Percentiles rank a stretch among this genome's conserved stretches.
phyloP scores from a whole-genome alignment of 64 coral and sea anemone genomes.

The Actinia tenebrosa region DNA sequence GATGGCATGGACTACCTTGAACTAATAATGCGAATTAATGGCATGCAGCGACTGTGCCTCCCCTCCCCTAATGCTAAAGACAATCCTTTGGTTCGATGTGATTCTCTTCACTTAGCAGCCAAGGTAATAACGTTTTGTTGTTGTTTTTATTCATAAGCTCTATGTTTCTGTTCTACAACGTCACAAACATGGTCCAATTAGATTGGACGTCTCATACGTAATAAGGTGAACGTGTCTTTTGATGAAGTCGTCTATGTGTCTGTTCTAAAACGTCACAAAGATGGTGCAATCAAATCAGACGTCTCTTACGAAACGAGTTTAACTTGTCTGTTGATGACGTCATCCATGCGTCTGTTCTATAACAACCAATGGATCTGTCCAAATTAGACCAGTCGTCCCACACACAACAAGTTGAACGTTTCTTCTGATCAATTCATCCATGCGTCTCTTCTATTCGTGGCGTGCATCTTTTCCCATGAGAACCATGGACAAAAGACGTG shows the following conservation, averaged over 20 bases:
- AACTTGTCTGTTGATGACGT: background rate
- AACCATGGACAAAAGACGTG: no score
- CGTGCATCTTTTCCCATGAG: no score
- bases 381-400: no score
- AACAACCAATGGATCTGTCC: no score
- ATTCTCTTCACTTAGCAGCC: constrained; percentile 48
- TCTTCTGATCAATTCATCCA: background rate
- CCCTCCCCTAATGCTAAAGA: constrained; percentile 80
- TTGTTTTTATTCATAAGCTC: background rate
- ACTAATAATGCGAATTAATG: constrained; percentile 67
- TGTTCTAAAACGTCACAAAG: background rate
- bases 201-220: no score
- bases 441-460: background rate
- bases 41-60: constrained; percentile 65
- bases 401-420: background rate
- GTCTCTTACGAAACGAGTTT: background rate
- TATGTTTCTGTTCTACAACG: no score
- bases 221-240: background rate
- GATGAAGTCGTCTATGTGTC: background rate
- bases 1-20: constrained; percentile 70
- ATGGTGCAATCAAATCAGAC: background rate
- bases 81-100: constrained; percentile 83
- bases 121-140: background rate
- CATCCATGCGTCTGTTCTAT: background rate
- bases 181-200: no score